Evolutionary conservation across 2,888 invertebrate species (phyloP).

Genomic region (Selenia dentaria): DNA sequence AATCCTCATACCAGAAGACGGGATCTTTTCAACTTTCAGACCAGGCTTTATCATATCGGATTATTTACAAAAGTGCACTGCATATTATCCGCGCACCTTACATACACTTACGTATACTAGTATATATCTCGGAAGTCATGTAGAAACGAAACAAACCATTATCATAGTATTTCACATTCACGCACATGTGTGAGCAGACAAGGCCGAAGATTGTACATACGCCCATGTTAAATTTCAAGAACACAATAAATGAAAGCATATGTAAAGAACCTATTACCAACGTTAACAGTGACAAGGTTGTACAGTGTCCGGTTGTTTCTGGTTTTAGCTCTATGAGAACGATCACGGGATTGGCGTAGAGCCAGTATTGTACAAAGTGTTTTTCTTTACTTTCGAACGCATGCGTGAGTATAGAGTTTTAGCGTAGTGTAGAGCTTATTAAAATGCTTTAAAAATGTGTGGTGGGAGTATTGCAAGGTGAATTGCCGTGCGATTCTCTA

Average conservation of each 20-base stretch:
- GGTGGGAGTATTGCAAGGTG: too few species aligned
- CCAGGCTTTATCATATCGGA: too few species aligned
- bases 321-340: background rate
- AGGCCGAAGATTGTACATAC: constrained; percentile 1
- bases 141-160: constrained; percentile 40
- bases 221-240: too few species aligned
- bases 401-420: constrained; percentile 1
- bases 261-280: too few species aligned
- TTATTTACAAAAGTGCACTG: too few species aligned
- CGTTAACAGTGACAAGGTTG: constrained; percentile 6
- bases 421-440: too few species aligned
- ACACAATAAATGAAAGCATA: too few species aligned
- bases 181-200: constrained; percentile 19
- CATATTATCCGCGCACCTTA: constrained; percentile 5
- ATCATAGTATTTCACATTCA: constrained; percentile 43
- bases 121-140: constrained; percentile 31
- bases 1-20: too few species aligned
- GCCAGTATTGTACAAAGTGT: constrained; percentile 36
- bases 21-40: too few species aligned
- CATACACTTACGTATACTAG: constrained; percentile 8
- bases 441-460: too few species aligned
- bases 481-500: too few species aligned
- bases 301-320: background rate
- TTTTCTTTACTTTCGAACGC: constrained; percentile 16
- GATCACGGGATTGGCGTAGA: constrained; percentile 27